phyloP scores from a whole-genome alignment of 2,888 invertebrate species.

The Heterodera filipjevi region DNA sequence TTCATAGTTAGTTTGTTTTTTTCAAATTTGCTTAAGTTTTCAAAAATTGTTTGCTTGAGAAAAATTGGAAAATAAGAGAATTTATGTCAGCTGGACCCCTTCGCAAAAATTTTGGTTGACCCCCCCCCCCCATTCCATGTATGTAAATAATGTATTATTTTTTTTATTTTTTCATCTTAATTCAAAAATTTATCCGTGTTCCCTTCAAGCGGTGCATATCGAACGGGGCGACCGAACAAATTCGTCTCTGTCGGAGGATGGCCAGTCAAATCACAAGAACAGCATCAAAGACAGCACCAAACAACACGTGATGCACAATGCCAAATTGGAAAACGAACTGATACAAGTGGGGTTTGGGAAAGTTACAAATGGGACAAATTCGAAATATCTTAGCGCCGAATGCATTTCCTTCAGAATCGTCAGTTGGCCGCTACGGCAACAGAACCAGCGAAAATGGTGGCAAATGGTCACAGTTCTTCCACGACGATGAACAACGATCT shows the following conservation, averaged over 20 bases:
- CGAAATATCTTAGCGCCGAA: too few relatives aligned
- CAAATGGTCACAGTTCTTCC: conserved; percentile 27
- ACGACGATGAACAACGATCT: conserved; percentile 4
- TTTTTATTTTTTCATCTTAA: too few relatives aligned
- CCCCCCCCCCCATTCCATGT: too few relatives aligned
- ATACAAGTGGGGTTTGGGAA: not conserved
- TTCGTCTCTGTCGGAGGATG: conserved; percentile 13
- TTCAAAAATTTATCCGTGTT: too few relatives aligned
- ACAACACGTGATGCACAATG: not conserved
- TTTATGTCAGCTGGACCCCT: too few relatives aligned
- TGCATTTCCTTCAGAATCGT: not conserved
- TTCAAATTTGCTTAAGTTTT: too few relatives aligned
- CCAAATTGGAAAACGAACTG: conserved; percentile 1
- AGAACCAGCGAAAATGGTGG: conserved; percentile 52
- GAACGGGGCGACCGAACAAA: conserved; percentile 51
- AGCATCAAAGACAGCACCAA: not conserved
- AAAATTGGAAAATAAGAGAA: too few relatives aligned
- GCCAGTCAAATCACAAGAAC: not conserved
- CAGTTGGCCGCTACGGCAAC: conserved; percentile 37
- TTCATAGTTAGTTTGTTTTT: too few relatives aligned
- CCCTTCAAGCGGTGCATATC: conserved; percentile 51
- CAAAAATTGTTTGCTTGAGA: too few relatives aligned
- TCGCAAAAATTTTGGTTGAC: too few relatives aligned
- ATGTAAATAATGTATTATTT: too few relatives aligned
- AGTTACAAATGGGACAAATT: too few relatives aligned